Evolutionary conservation across 2,797 vertebrate species (phyloP), one percentile per base, ranked within the genome.

Genomic region (Silurus aristotelis): DNA sequence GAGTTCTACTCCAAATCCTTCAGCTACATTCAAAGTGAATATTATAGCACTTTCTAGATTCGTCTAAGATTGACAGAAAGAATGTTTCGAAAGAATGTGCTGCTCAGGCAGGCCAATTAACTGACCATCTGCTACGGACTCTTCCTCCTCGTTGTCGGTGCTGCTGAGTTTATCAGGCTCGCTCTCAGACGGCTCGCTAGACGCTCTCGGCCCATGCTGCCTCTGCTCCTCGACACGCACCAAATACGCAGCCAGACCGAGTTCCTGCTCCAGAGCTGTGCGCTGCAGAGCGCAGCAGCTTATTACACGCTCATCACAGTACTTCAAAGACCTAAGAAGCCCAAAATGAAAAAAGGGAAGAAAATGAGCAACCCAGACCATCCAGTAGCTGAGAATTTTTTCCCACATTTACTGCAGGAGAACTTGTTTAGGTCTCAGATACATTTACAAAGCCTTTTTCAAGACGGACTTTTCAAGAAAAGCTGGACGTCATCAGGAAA

Each of bases 251-350:
- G 98, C 98, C 89, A 99, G 93, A 82, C 98, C 98, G 72, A 99
- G 95, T 88, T 99, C 98, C 93, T 99, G 97, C 89, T 99, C 98
- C 66, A 99, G 90, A 3, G 94, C 94, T 22, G 97, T 98, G 31
- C 98, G 95, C 89, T 98, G 96, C 90, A 98, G 93, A 91, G 96
- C 96, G 31, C 97, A 96, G 71, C 96, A 97, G 92, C 97, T 98
- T 89, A 98, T 96, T 88, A 99, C 94, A 80, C 98, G 96, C 56
- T 99, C 95, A 91, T 99, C 98, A 88, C 97, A 99, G 92, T 99
- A 99, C 90, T 98, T 96, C 91, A 99, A 84, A 12, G 98, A 99
- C 92, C 98, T 99, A 89, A 43, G 25, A 84, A 68, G 20, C 64
- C 87, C 48, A 66, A 43, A 13, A 52, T 22, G 20, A 14, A 72